Percentiles rank a stretch among this genome's conserved stretches.
These are phyloP conservation scores for Idaea aversata DNA, from an alignment of 2,888 invertebrate species.

Conservation along the genomic window DNA sequence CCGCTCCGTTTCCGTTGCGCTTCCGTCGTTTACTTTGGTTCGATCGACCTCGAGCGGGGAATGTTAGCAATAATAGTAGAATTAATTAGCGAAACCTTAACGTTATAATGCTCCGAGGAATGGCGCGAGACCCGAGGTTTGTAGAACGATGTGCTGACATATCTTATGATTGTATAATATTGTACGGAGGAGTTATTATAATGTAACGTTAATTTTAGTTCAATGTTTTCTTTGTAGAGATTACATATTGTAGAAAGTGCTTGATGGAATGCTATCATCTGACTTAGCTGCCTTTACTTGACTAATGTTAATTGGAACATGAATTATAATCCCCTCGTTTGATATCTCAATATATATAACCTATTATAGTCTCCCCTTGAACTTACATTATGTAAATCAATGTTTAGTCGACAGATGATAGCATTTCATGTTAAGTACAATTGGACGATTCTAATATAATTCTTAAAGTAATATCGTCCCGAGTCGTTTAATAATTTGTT, in stretches of 20 bases:
- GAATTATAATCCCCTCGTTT: neutral
- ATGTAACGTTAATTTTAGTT: slow-evolving; percentile 74
- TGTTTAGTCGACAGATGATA: slow-evolving; percentile 30
- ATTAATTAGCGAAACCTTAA: slow-evolving; percentile 61
- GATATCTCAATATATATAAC: neutral
- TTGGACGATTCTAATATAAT: slow-evolving; percentile 80
- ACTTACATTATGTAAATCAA: neutral
- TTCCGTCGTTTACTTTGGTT: slow-evolving; percentile 29
- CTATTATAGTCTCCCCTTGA: neutral
- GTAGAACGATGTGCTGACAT: slow-evolving; percentile 63
- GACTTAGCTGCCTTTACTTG: slow-evolving; percentile 21
- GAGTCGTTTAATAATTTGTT: slow-evolving; percentile 75
- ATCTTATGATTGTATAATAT: slow-evolving; percentile 68
- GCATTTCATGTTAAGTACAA: slow-evolving; percentile 62
- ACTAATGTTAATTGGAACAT: neutral
- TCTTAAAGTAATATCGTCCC: slow-evolving; percentile 80
- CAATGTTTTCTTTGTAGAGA: slow-evolving; percentile 73
- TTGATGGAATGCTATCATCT: slow-evolving; percentile 64
- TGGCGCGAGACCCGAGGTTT: slow-evolving; percentile 35
- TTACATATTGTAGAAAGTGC: slow-evolving; percentile 66
- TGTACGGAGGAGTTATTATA: slow-evolving; percentile 50
- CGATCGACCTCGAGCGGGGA: slow-evolving; percentile 32
- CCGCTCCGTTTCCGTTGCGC: slow-evolving; percentile 9
- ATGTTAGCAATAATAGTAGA: slow-evolving; percentile 69
- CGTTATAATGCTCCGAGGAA: slow-evolving; percentile 45